Evolutionary conservation across 2,888 invertebrate genomes (phyloP).

Genomic region (Theretra japonica): DNA sequence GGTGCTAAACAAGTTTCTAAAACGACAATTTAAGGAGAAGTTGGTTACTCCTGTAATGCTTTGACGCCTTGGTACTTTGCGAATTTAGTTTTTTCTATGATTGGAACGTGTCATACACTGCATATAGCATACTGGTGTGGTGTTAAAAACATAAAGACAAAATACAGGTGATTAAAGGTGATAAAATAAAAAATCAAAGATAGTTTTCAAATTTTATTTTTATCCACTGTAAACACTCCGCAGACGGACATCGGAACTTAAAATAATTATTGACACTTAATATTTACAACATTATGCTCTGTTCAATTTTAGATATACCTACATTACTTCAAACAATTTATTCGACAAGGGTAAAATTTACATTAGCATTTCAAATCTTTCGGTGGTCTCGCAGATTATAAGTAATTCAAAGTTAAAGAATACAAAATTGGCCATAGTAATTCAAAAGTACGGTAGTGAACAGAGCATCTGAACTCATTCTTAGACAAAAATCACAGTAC

Average conservation of each 20-base stretch:
- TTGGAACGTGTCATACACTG: too few relatives aligned
- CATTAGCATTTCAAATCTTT: neutral
- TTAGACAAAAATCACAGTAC: constrained; percentile 67
- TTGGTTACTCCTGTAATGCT: too few relatives aligned
- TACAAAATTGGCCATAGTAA: neutral
- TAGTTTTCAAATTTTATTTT: constrained; percentile 32
- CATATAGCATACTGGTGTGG: too few relatives aligned
- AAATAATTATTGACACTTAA: constrained; percentile 51
- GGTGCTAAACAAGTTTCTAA: too few relatives aligned
- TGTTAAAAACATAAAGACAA: neutral
- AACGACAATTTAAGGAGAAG: too few relatives aligned
- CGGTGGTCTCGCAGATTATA: neutral
- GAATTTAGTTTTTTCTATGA: too few relatives aligned
- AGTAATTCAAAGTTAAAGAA: neutral
- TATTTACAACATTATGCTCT: constrained; percentile 47
- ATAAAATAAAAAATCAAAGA: constrained; percentile 15
- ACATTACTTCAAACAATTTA: neutral
- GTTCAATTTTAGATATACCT: constrained; percentile 19
- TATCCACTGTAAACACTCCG: constrained; percentile 50
- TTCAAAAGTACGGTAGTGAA: constrained; percentile 14
- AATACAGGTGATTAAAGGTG: neutral
- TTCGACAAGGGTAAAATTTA: neutral
- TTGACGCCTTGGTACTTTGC: neutral
- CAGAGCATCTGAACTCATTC: constrained; percentile 47
- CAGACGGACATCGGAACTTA: constrained; percentile 61